These are phyloP conservation scores for Amphiprion clarkii DNA, from an alignment of 2,797 vertebrate species.

Conservation along the genomic window DNA sequence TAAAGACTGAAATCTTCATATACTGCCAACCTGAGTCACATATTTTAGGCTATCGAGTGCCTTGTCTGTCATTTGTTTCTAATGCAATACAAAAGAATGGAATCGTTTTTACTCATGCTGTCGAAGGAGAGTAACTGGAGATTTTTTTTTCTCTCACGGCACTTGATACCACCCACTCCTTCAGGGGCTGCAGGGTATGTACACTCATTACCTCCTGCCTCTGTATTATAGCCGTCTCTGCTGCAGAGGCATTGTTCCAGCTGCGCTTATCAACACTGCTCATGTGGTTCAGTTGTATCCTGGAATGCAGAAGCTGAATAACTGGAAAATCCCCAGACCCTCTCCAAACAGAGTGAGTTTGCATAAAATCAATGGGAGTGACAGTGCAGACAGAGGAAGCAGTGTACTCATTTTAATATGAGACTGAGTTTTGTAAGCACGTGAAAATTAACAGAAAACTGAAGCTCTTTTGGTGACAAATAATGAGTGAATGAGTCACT, in stretches of 20 bases:
- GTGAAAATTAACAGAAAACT: background rate
- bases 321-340: constrained; percentile 68
- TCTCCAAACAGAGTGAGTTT: constrained; percentile 12
- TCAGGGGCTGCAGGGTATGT: constrained; percentile 30
- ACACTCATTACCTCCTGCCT: constrained; percentile 41
- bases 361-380: constrained; percentile 16
- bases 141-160: constrained; percentile 12
- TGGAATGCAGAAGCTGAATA: constrained; percentile 72
- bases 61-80: no score
- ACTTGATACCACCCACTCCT: constrained; percentile 38
- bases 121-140: constrained; percentile 21
- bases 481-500: background rate
- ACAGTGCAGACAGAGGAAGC: constrained; percentile 9
- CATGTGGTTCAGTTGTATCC: constrained; percentile 72
- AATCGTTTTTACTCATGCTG: background rate
- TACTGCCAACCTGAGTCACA: no score
- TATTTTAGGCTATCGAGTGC: no score
- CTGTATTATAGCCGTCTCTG: constrained; percentile 38
- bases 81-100: background rate
- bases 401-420: constrained; percentile 10
- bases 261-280: constrained; percentile 64
- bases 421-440: background rate
- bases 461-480: no score
- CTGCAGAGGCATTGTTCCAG: constrained; percentile 61
- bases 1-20: no score